These are phyloP conservation scores for Paracentrotus lividus DNA, from an alignment of 53 echinoderm and acorn worm genomes.

Conservation along the genomic window DNA sequence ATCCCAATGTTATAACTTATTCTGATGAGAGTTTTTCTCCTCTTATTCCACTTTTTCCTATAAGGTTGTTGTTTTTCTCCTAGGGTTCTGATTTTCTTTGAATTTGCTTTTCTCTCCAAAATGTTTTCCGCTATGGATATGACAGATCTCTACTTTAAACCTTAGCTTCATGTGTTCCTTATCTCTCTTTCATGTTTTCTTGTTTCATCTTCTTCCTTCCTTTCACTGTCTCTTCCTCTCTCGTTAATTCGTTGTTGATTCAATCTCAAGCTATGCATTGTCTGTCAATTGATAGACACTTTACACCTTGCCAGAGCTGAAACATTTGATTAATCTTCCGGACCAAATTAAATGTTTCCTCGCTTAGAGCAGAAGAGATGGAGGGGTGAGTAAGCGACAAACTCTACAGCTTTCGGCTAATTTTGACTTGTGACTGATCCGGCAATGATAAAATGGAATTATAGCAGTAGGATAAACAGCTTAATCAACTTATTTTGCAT, in stretches of 20 bases:
- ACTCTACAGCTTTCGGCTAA: constrained; percentile 53
- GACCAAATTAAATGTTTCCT: constrained; percentile 69
- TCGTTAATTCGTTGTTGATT: constrained; percentile 45
- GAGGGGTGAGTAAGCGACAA: constrained; percentile 47
- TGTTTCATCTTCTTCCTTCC: not conserved
- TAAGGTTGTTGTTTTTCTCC: too few species aligned
- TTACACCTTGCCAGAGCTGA: constrained; percentile 38
- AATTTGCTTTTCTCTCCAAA: too few species aligned
- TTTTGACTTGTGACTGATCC: constrained; percentile 58
- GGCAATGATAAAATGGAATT: constrained; percentile 33
- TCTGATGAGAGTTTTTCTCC: too few species aligned
- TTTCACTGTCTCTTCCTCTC: not conserved
- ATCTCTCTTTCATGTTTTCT: not conserved
- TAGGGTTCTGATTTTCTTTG: too few species aligned
- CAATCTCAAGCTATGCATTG: constrained; percentile 47
- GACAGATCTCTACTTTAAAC: not conserved
- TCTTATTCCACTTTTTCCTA: not conserved
- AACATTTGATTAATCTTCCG: constrained; percentile 59
- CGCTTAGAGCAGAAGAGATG: constrained; percentile 3
- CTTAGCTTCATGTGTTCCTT: not conserved
- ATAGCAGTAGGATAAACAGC: constrained; percentile 25
- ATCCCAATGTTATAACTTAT: too few species aligned
- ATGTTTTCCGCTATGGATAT: too few species aligned
- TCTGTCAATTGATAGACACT: constrained; percentile 66
- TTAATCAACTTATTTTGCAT: constrained; percentile 53